These are phyloP conservation scores for Tetranychus truncatus DNA, from an alignment of 2,888 invertebrate species.

Conservation along the genomic window DNA sequence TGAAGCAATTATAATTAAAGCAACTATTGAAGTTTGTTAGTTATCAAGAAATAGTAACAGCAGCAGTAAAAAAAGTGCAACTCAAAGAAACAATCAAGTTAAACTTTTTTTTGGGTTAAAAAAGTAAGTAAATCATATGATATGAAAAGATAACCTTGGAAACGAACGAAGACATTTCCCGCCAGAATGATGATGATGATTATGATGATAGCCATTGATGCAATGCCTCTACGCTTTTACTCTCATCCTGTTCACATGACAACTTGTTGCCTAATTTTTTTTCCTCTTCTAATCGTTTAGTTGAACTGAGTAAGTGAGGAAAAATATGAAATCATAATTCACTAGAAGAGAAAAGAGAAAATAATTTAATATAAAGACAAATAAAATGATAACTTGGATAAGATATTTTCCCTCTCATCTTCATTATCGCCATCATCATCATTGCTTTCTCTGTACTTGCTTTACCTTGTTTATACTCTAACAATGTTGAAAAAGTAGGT, in stretches of 20 bases:
- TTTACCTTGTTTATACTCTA: no score
- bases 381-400: not conserved
- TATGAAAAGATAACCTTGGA: not conserved
- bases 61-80: not conserved
- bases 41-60: not conserved
- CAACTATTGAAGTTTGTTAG: not conserved
- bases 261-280: not conserved
- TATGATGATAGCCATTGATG: not conserved
- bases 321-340: not conserved
- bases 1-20: not conserved
- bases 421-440: not conserved
- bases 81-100: not conserved
- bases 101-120: not conserved
- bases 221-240: not conserved
- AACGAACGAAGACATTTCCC: not conserved
- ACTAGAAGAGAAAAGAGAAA: not conserved
- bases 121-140: not conserved
- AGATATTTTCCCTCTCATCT: not conserved
- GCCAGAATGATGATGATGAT: slow-evolving; percentile 1
- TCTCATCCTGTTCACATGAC: not conserved
- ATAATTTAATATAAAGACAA: no score
- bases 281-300: not conserved
- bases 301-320: not conserved
- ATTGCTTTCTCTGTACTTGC: no score
- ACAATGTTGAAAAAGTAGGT: no score